Conservation (phyloP, 1,140 invertebrate species). For the Drosophila grimshawi region DNA sequence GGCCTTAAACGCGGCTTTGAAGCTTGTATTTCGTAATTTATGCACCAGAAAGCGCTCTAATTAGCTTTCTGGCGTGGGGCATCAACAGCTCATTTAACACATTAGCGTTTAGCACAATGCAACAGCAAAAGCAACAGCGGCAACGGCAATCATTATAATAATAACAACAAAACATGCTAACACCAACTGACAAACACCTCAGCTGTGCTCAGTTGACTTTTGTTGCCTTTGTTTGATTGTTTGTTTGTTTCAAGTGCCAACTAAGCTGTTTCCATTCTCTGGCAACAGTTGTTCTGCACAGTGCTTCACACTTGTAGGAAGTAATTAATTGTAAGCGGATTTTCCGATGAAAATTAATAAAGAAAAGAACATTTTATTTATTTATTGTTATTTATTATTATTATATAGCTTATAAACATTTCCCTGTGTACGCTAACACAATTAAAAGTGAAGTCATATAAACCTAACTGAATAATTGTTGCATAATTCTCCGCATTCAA, state of each 20-base stretch:
- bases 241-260: conserved; percentile 57
- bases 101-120: conserved; percentile 60
- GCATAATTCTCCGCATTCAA: no score
- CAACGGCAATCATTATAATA: no score
- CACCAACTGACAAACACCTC: conserved; percentile 45
- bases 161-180: not conserved
- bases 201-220: conserved; percentile 30
- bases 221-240: conserved; percentile 43
- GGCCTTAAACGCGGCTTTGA: conserved; percentile 4
- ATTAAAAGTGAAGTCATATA: no score
- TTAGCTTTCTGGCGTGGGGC: conserved; percentile 57
- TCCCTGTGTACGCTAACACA: no score
- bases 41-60: conserved; percentile 68
- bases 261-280: conserved; percentile 20
- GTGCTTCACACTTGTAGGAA: conserved; percentile 8
- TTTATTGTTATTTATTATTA: not conserved
- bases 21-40: conserved; percentile 57
- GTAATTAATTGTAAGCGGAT: not conserved
- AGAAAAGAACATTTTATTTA: not conserved
- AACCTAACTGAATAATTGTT: no score
- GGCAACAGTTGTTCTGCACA: conserved; percentile 10
- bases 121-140: conserved; percentile 24
- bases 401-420: not conserved
- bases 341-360: not conserved
- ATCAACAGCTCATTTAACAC: conserved; percentile 75